Base-by-base conservation (phyloP, 2,113 vertebrate genomes). In the Oncorhynchus tshawytscha region DNA sequence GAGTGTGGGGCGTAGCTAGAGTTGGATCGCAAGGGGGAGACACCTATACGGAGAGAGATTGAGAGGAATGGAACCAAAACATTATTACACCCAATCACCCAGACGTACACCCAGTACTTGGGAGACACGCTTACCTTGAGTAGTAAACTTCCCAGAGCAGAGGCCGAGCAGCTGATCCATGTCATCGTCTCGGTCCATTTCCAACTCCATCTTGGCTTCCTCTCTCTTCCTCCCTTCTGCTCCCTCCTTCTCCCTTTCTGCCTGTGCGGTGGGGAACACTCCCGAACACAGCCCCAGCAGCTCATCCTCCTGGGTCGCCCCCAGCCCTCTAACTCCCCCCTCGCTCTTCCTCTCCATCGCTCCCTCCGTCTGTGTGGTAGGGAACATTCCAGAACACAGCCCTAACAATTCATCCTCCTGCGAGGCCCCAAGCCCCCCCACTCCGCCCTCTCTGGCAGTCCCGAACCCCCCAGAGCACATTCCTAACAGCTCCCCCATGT, bases 401-500 rank as follows among this genome's bases (percentile, higher is more conserved):
- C 71, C 79, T 22, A 81, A 64, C 54, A 81, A 70, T 70, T 81
- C 79, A 3, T 70, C 29, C 24, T 39, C 75, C 75, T 66, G 79
- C 2, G 59, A 64, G 34, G 16, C 25, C 2, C 54, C 4, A 1
- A 72, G 25, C 29, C 2, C 3, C 25, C 45, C 22, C 59, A 45
- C 39, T 9, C 39, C 16, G 0, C 67, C 1, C 11, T 65, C 71
- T 18, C 20, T 5, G 8, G 3, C 78, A 82, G 87, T 80, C 39
- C 83, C 88, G 1, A 98, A 98, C 25, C 92, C 94, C 0, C 97
- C 98, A 0, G 97, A 97, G 68, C 97, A 99, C 80, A 99, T 75
- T 67, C 96, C 95, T 76, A 99, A 59, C 15, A 99, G 88, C 78
- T 99, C 98, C 8, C 95, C 97, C 97, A 99, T 99, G 79, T 99